Conservation (phyloP, 2,888 invertebrate species). For the Trichopoda pennipes region DNA sequence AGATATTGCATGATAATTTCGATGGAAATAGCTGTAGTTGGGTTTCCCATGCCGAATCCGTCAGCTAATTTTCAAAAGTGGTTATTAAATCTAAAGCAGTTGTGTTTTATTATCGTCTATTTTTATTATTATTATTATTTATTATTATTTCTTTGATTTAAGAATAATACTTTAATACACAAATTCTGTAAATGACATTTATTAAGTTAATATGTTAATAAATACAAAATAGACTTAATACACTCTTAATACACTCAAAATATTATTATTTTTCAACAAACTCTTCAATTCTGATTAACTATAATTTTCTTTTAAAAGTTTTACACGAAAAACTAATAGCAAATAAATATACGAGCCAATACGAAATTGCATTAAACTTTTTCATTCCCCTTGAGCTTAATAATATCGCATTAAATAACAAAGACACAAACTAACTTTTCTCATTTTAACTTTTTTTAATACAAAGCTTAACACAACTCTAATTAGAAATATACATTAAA, state of each 20-base stretch:
- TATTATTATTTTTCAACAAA: not conserved
- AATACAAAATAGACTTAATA: not conserved
- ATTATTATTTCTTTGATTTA: no score
- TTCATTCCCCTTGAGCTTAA: constrained; percentile 48
- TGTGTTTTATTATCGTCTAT: no score
- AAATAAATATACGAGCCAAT: not conserved
- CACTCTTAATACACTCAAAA: not conserved
- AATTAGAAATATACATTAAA: constrained; percentile 65
- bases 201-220: no score
- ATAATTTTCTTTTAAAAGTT: constrained; percentile 38
- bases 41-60: no score
- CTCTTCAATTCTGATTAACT: constrained; percentile 31
- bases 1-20: no score
- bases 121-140: no score
- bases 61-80: no score
- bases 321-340: constrained; percentile 33
- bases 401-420: constrained; percentile 43
- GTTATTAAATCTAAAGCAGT: no score
- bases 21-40: no score
- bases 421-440: constrained; percentile 56
- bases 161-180: no score
- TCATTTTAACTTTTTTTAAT: constrained; percentile 48
- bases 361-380: constrained; percentile 17
- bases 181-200: no score
- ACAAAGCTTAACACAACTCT: constrained; percentile 61